phyloP scores from a whole-genome alignment of 2,113 vertebrate genomes.

The Pycnonotus jocosus region DNA sequence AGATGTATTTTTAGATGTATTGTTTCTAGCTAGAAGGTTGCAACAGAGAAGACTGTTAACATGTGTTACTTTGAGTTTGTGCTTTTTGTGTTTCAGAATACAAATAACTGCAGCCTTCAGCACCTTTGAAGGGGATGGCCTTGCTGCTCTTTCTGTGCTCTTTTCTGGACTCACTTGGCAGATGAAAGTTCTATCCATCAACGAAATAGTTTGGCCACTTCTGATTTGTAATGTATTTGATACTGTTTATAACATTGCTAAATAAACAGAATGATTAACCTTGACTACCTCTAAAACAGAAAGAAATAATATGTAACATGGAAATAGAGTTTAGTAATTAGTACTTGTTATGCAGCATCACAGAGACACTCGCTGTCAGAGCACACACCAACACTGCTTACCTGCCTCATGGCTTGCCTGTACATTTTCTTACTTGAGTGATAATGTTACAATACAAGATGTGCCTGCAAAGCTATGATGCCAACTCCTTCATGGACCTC shows the following conservation, averaged over 20 bases:
- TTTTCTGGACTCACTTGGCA: neutral
- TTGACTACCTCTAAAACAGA: neutral
- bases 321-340: neutral
- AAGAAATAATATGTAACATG: neutral
- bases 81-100: neutral
- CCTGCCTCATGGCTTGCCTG: neutral
- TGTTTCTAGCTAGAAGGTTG: slow-evolving; percentile 11
- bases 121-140: neutral
- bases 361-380: neutral
- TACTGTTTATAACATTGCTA: neutral
- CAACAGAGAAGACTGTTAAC: neutral
- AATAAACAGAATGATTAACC: neutral
- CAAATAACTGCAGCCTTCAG: neutral
- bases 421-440: neutral
- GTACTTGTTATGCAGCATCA: neutral
- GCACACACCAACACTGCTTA: neutral
- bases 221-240: neutral
- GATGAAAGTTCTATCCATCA: neutral
- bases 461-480: neutral
- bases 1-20: slow-evolving; percentile 56
- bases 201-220: neutral
- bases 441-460: neutral
- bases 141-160: neutral
- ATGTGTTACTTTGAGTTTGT: neutral
- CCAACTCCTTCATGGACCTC: neutral